phyloP scores from a whole-genome alignment of 2,113 vertebrate species.

The Caracal caracal region DNA sequence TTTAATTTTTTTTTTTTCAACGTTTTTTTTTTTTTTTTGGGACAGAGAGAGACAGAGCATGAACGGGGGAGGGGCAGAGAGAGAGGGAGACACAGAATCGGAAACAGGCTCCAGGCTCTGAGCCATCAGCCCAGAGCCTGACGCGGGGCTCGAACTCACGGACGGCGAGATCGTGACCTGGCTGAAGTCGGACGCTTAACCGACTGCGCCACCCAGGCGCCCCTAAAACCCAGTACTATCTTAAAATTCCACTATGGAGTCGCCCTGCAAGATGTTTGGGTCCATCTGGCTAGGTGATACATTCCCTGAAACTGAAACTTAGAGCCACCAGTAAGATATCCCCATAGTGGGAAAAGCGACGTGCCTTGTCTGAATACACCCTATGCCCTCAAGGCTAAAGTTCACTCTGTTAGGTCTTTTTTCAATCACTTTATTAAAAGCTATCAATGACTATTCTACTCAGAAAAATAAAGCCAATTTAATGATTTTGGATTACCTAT shows the following conservation, averaged over 20 bases:
- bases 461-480: conserved; percentile 34
- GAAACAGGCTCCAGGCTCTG: no score
- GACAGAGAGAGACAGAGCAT: no score
- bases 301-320: not conserved
- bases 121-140: no score
- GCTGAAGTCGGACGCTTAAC: no score
- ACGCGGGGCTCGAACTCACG: no score
- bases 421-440: not conserved
- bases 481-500: not conserved
- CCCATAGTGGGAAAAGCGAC: not conserved
- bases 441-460: not conserved
- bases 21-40: no score
- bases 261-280: not conserved
- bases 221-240: not conserved
- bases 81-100: no score
- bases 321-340: not conserved
- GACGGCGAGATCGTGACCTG: no score
- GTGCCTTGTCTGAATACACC: not conserved
- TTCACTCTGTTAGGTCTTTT: not conserved
- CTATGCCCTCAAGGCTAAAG: not conserved
- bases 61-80: no score
- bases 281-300: not conserved
- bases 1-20: no score
- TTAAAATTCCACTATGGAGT: not conserved
- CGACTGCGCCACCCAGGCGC: no score